Conservation (phyloP, 2,797 vertebrate genomes). For the Chrysocyon brachyurus region DNA sequence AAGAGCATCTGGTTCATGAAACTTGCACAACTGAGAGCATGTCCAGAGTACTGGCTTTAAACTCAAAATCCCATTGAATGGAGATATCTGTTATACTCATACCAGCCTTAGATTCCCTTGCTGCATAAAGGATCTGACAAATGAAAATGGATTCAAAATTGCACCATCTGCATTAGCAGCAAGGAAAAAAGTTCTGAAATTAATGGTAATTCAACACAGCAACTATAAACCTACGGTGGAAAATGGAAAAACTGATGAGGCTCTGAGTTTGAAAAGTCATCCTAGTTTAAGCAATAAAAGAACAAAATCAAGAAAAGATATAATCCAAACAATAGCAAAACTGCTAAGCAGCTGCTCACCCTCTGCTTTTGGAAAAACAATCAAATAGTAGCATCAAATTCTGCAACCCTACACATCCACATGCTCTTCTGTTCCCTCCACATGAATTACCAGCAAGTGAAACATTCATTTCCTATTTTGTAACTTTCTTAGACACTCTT, state of each 20-base stretch:
- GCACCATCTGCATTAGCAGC: constrained; percentile 20
- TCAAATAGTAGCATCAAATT: background rate
- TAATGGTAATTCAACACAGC: constrained; percentile 46
- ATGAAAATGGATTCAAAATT: constrained; percentile 17
- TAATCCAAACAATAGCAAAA: background rate
- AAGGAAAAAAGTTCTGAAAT: constrained; percentile 60
- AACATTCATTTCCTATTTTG: background rate
- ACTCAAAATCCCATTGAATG: background rate
- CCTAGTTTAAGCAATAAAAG: constrained; percentile 30
- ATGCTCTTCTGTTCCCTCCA: background rate
- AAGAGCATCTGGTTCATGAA: background rate
- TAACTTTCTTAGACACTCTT: background rate
- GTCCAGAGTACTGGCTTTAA: background rate
- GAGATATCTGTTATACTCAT: background rate
- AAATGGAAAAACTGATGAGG: constrained; percentile 35
- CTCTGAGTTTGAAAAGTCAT: constrained; percentile 43
- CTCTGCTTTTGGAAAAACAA: constrained; percentile 14
- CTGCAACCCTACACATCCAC: background rate
- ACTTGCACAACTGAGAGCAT: background rate
- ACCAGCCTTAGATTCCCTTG: background rate
- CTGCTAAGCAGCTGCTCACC: background rate
- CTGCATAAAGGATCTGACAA: background rate
- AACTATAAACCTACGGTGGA: constrained; percentile 44
- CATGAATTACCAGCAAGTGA: background rate
- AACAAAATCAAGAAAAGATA: constrained; percentile 21